Percentiles rank a stretch among this genome's conserved stretches.
Conservation (phyloP, 2,888 invertebrate genomes). For the Synanthedon vespiformis region DNA sequence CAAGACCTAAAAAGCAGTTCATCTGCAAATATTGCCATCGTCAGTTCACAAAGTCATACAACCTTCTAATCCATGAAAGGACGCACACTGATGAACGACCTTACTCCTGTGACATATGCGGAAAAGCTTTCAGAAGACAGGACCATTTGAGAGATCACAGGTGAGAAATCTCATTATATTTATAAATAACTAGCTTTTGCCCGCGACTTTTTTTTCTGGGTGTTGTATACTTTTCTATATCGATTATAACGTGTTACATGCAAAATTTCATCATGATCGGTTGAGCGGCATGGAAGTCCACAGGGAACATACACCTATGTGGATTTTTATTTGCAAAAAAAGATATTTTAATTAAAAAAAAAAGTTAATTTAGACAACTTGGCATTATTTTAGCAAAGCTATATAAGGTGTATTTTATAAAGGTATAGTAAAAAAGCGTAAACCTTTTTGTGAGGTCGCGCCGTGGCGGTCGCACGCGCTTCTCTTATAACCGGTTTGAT, state of each 20-base stretch:
- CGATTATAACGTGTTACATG: too few species aligned
- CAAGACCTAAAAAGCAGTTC: constrained; percentile 85
- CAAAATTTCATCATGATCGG: too few species aligned
- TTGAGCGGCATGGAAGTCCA: too few species aligned
- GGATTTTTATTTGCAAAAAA: too few species aligned
- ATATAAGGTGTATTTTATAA: constrained; percentile 35
- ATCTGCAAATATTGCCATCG: constrained; percentile 98
- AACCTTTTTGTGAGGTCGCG: constrained; percentile 69
- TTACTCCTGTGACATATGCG: constrained; percentile 95
- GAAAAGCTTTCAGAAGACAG: constrained; percentile 94
- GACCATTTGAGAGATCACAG: constrained; percentile 93
- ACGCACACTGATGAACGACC: constrained; percentile 98
- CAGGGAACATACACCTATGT: too few species aligned
- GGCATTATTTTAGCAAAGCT: background rate
- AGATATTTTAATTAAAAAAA: too few species aligned
- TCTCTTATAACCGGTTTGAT: constrained; percentile 55
- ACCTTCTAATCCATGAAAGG: constrained; percentile 95
- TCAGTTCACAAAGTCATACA: constrained; percentile 98
- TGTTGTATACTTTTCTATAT: too few species aligned
- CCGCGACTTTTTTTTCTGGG: too few species aligned
- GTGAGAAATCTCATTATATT: constrained; percentile 46
- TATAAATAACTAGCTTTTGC: too few species aligned
- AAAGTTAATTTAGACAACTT: too few species aligned
- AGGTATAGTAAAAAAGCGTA: constrained; percentile 59
- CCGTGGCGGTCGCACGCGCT: constrained; percentile 62